Base-by-base conservation (phyloP, 2,888 invertebrate genomes). In the Phytoseiulus persimilis region DNA sequence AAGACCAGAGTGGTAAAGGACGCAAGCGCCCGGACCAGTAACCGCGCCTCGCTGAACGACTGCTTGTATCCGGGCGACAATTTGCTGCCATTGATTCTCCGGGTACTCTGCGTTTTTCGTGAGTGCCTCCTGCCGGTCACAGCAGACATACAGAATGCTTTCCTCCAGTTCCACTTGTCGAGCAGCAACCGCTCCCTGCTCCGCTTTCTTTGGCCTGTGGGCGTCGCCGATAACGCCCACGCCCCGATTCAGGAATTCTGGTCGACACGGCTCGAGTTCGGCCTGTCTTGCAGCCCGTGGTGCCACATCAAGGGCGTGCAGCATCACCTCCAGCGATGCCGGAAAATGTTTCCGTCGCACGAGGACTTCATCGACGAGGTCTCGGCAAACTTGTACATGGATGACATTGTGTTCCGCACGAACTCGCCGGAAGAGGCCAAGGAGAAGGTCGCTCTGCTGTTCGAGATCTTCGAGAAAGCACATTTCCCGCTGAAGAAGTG, bases 111-210 rank as follows among this genome's bases (percentile, higher is more conserved):
- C 11, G 65, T 23, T 6, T 65, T 90, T 31, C 46, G 90, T 6
- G 92, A 83, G 14, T 45, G 90, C 83, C 11, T 84, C 14, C 31
- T 83, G 32, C 90, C 90, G 5, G 83, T 90, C 31, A 90, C 83
- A 5, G 65, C 45, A 0, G 90, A 90, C 65, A 65, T 83, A 1
- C n/a, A 90, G 18, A 90, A 90, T 9, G 90, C 90, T 31, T 90
- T 90, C 90, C 90, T 90, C 3, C 90, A 90, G 65, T 65, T 65
- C 18, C 23, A 14, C 11, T 2, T 65, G 23, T 14, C 5, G 1
- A 6, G 11, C 1, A 65, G 65, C 28, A 28, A 65, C 18, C 65
- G 65, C 14, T 2, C 65, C 18, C 28, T 65, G 23, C 65, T 65
- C 18, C 14, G 65, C 14, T 65, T 65, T 14, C 65, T 46, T 6